Percentiles rank a stretch among this genome's conserved stretches.
These are phyloP conservation scores for Calameuta idolon DNA, from an alignment of 2,888 invertebrate species.

Conservation along the genomic window DNA sequence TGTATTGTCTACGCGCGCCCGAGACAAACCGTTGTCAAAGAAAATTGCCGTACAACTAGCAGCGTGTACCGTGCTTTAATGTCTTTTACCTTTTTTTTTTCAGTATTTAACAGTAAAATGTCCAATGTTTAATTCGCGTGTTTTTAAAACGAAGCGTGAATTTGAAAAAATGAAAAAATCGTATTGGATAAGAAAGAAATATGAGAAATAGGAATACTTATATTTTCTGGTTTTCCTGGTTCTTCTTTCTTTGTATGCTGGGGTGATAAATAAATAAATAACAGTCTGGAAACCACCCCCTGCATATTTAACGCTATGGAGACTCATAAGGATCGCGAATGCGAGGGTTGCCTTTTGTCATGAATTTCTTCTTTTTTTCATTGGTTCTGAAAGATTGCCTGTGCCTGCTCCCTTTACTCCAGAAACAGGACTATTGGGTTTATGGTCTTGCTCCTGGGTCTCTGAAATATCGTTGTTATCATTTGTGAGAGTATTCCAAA, in stretches of 20 bases:
- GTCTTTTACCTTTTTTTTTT: slow-evolving; percentile 9
- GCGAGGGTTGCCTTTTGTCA: neutral
- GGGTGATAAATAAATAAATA: neutral
- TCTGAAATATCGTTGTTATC: neutral
- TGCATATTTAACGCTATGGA: slow-evolving; percentile 3
- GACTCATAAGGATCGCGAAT: slow-evolving; percentile 2
- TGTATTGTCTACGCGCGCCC: slow-evolving; percentile 57
- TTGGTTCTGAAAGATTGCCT: neutral
- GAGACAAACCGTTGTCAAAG: slow-evolving; percentile 53
- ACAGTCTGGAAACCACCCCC: neutral
- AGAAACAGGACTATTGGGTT: neutral
- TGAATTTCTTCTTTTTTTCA: neutral
- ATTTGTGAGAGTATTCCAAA: neutral
- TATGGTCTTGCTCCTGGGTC: neutral
- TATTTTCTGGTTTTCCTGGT: neutral
- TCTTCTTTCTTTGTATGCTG: neutral
- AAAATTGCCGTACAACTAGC: slow-evolving; percentile 44
- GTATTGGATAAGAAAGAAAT: neutral
- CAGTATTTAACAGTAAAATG: neutral
- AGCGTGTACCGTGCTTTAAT: slow-evolving; percentile 27
- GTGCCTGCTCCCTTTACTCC: neutral
- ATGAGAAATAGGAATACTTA: neutral
- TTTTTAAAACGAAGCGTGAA: neutral
- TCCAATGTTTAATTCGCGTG: neutral
- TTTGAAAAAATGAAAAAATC: neutral